Base-by-base conservation (phyloP, 2,888 invertebrate species). In the Pimpla rufipes region DNA sequence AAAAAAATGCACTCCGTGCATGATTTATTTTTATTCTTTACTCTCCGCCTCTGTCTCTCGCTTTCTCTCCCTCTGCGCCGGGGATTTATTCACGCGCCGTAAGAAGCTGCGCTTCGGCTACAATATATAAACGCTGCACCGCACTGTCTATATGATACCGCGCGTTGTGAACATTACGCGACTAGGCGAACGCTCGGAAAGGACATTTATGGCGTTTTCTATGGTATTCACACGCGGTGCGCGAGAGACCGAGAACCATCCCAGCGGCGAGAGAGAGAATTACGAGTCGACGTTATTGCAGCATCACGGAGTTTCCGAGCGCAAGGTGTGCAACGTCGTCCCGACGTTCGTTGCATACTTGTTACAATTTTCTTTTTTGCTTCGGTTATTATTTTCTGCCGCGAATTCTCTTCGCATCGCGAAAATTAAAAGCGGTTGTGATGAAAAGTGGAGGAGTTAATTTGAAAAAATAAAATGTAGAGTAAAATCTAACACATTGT, bases 181-280 rank as follows among this genome's bases (percentile, higher is more conserved):
- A 71, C 40, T 45, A 40, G n/a, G 71, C 71, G 16, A 59, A 47
- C 42, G 57, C 45, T 59, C 59, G 59, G 13, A 29, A 59, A 16
- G 29, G 78, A 84, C 84, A 74, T 84, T 84, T 78, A 74, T 74
- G 42, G 62, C 76, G 77, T 76, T 71, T 79, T 66, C 68, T 57
- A 16, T 73, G 40, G 13, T 42, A 45, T 73, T 71, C 50, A 59
- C 71, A 73, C 45, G 57, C 42, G 57, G 55, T 23, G 4, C 13
- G 21, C 68, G 10, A 42, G 71, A 47, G 59, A 16, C 18, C 29
- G 29, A n/a, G 42, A 16, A 37, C 18, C 23, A 29, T 45, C 23
- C 5, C 18, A 23, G n/a, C 29, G 29, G 2, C 5, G 29, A 29
- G 21, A 59, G 21, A 59, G 35, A 59, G 59, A 73, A 59, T 57